These are phyloP conservation scores for Megaceryle torquata DNA, from an alignment of 2,113 vertebrate genomes.

Conservation along the genomic window DNA sequence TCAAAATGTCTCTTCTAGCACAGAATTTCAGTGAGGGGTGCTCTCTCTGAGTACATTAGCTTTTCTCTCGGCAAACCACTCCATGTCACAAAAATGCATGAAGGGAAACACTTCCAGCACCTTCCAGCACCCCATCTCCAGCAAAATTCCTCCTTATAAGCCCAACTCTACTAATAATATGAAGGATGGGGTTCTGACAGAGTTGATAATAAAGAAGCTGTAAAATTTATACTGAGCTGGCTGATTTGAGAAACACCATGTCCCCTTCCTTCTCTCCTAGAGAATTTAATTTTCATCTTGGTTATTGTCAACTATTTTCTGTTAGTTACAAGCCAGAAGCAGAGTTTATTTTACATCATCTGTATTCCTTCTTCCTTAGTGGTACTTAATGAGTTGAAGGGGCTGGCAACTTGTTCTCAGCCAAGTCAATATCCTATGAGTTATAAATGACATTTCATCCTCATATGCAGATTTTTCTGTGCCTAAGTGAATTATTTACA, in stretches of 20 bases:
- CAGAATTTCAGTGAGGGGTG: background rate
- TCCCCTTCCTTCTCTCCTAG: background rate
- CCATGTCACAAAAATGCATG: background rate
- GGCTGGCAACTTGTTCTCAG: conserved; percentile 62
- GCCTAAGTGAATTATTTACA: conserved; percentile 79
- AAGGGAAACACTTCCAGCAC: background rate
- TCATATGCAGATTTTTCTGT: conserved; percentile 76
- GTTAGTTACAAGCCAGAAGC: background rate
- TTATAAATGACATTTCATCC: conserved; percentile 77
- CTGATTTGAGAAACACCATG: background rate
- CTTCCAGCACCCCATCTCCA: background rate
- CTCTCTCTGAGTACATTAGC: background rate
- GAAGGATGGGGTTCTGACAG: background rate
- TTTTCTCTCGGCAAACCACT: background rate
- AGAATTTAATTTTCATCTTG: conserved; percentile 8
- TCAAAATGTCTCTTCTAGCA: background rate
- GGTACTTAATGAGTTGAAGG: conserved; percentile 65
- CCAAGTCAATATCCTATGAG: conserved; percentile 66
- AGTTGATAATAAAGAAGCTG: background rate
- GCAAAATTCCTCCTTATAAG: background rate
- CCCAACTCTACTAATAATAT: background rate
- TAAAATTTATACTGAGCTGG: background rate
- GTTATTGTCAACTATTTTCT: background rate
- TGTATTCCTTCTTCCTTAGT: conserved; percentile 35
- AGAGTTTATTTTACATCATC: conserved; percentile 26